phyloP scores from a whole-genome alignment of 2,113 vertebrate genomes.

The Protobothrops flavoviridis region DNA sequence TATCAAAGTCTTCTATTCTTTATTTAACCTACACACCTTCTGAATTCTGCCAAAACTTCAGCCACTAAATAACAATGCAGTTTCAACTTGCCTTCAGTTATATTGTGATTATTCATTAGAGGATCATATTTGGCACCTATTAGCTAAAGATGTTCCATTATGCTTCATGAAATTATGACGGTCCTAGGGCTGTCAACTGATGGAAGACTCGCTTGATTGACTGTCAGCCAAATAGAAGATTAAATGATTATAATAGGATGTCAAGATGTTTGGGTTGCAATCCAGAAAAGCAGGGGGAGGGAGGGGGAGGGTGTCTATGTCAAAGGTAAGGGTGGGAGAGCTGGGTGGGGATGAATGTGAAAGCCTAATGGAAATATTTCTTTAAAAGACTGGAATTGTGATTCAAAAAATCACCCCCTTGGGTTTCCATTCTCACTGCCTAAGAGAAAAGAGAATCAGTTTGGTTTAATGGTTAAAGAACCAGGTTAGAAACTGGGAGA shows the following conservation, averaged over 20 bases:
- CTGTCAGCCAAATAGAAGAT: constrained; percentile 13
- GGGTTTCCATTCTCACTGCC: not conserved
- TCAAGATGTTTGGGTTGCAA: constrained; percentile 18
- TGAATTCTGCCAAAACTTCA: not conserved
- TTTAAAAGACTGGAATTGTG: not conserved
- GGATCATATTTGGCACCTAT: constrained; percentile 7
- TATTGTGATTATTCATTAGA: constrained; percentile 6
- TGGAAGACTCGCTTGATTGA: constrained; percentile 18
- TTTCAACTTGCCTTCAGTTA: not conserved
- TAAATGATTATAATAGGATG: constrained; percentile 24
- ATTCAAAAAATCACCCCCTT: not conserved
- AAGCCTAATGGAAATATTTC: not conserved
- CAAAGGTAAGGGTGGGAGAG: not conserved
- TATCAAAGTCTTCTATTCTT: not conserved
- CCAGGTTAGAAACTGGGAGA: not conserved
- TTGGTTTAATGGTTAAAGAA: not conserved
- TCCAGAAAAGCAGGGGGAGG: not conserved
- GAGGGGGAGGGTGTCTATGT: not conserved
- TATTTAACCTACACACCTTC: not conserved
- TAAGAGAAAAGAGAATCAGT: not conserved
- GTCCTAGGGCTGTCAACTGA: constrained; percentile 17
- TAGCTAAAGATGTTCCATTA: constrained; percentile 14
- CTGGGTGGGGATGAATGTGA: not conserved
- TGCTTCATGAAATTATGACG: constrained; percentile 1
- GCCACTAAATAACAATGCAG: not conserved